These are phyloP conservation scores for Galbula dea DNA, from an alignment of 2,113 vertebrate genomes.

Conservation along the genomic window DNA sequence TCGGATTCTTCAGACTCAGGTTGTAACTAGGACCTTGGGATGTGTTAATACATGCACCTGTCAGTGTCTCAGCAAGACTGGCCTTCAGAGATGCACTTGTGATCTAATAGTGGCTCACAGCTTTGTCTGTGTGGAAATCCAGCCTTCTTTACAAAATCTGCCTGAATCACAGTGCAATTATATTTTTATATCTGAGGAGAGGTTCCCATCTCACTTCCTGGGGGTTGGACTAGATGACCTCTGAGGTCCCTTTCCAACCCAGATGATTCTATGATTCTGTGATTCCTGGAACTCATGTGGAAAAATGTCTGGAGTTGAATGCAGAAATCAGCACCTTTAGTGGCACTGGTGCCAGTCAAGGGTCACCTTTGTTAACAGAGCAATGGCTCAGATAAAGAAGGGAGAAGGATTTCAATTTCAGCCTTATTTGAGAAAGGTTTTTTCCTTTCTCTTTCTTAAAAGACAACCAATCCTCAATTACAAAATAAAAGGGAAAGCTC, in stretches of 20 bases:
- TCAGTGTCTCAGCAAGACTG: background rate
- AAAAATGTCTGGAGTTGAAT: background rate
- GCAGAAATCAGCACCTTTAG: background rate
- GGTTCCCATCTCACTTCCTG: background rate
- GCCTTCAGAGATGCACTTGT: background rate
- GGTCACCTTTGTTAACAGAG: background rate
- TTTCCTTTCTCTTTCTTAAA: background rate
- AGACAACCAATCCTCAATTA: background rate
- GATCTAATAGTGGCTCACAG: background rate
- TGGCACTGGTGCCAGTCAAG: background rate
- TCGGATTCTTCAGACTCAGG: constrained; percentile 6
- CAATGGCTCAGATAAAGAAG: background rate
- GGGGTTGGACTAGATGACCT: no score
- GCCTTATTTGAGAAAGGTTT: background rate
- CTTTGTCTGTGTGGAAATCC: background rate
- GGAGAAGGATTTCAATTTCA: constrained; percentile 18
- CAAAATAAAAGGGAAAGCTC: background rate
- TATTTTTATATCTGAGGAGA: background rate
- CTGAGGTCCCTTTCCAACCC: no score
- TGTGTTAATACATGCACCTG: constrained; percentile 27
- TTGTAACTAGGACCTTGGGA: constrained; percentile 15
- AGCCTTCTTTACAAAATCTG: background rate
- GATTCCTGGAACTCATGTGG: background rate
- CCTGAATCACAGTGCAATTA: constrained; percentile 19
- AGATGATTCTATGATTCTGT: no score